Base-by-base conservation (phyloP, 2,113 vertebrate genomes). In the Elanoides forficatus region DNA sequence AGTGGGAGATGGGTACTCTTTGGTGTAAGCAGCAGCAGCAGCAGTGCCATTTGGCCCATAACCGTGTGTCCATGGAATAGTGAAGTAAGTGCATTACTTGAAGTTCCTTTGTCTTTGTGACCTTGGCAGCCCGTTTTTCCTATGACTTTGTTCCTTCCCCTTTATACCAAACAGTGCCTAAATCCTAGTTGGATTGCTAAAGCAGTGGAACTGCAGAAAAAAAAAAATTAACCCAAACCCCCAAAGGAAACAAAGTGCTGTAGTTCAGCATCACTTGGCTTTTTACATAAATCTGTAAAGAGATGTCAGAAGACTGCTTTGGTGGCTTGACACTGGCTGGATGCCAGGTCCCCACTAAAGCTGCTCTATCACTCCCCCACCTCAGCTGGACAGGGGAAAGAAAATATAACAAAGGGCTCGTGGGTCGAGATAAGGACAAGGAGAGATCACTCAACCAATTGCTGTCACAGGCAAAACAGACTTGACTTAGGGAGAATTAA, bases 201-300 rank as follows among this genome's bases (percentile, higher is more conserved):
- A 82, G 26, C 38, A 67, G 15, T 43, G 27, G 18, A 42, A 70
- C 7, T 55, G 12, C 16, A 72, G 42, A 38, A 29, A 84, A 74
- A 84, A 74, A 78, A 52, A 36, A 2, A 29, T 18, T 21, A 38
- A 75, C 17, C 7, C 29, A 50, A 67, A 32, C 9, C 19, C 36
- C 42, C 7, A 7, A 42, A 62, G 26, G n/a, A 86, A 78, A 42
- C 10, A 42, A 42, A 40, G 20, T 27, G 10, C 45, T 66, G 25
- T 56, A 63, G 62, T 60, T 92, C 85, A 88, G 70, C 45, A 81
- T 95, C 81, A 95, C 62, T 67, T 87, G n/a, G 79, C 71, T 92
- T 96, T 90, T 88, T 89, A 22, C 81, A 38, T 82, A 87, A 80
- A 86, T 93, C 34, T 52, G 36, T 91, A 89, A 93, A 82, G 81